Conservation (phyloP, 2,797 vertebrate species). For the Phoebastria nigripes region DNA sequence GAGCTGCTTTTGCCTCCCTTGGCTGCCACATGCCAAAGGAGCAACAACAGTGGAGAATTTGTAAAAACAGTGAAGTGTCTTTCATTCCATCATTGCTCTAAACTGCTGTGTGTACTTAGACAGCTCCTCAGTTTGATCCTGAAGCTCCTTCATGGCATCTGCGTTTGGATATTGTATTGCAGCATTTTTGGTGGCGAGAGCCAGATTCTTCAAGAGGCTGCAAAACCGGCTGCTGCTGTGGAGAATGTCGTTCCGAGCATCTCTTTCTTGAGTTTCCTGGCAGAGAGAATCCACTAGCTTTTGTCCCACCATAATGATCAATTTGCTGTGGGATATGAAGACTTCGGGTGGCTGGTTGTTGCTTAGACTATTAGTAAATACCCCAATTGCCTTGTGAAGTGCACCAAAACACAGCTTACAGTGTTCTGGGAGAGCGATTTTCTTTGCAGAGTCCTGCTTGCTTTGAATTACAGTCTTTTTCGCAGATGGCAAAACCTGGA, state of each 20-base stretch:
- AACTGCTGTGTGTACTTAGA: slow-evolving; percentile 81
- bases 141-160: slow-evolving; percentile 73
- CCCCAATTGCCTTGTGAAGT: slow-evolving; percentile 85
- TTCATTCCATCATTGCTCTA: slow-evolving; percentile 77
- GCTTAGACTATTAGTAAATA: slow-evolving; percentile 77
- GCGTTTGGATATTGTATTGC: slow-evolving; percentile 81
- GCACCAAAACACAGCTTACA: slow-evolving; percentile 89
- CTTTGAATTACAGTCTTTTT: neutral
- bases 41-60: neutral
- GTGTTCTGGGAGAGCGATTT: slow-evolving; percentile 75
- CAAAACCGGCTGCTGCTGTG: slow-evolving; percentile 86
- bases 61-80: neutral
- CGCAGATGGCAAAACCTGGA: slow-evolving; percentile 10
- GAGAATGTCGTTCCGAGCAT: slow-evolving; percentile 77
- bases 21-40: neutral
- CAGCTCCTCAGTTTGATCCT: slow-evolving; percentile 78
- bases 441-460: slow-evolving; percentile 13
- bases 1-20: neutral
- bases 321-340: slow-evolving; percentile 91
- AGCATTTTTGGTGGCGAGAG: slow-evolving; percentile 88
- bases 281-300: slow-evolving; percentile 88
- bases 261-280: slow-evolving; percentile 76
- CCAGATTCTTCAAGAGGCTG: slow-evolving; percentile 87
- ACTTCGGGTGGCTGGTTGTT: slow-evolving; percentile 82
- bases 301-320: slow-evolving; percentile 94